These are phyloP conservation scores for Pteromalus puparum DNA, from an alignment of 1,140 invertebrate genomes.

Conservation along the genomic window DNA sequence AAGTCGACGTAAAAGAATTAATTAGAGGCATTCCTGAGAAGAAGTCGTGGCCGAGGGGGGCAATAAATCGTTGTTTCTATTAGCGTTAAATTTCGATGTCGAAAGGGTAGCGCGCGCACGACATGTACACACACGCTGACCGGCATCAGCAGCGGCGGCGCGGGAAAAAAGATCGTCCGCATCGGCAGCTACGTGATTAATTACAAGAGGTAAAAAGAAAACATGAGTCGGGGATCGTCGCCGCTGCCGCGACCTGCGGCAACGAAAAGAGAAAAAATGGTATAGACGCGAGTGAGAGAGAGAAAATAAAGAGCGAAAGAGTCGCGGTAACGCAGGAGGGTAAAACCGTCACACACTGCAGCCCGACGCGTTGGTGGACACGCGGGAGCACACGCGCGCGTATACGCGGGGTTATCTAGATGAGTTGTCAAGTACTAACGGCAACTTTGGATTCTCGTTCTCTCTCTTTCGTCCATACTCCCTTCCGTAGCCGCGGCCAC, in stretches of 20 bases:
- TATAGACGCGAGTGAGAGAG: not conserved
- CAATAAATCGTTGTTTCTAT: slow-evolving; percentile 50
- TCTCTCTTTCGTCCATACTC: slow-evolving; percentile 55
- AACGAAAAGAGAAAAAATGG: not conserved
- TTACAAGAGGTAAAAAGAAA: slow-evolving; percentile 65
- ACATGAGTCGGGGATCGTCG: slow-evolving; percentile 67
- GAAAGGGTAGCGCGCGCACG: not conserved
- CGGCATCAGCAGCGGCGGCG: not conserved
- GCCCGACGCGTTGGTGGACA: slow-evolving; percentile 15
- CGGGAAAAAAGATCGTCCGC: slow-evolving; percentile 32
- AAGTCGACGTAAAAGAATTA: slow-evolving; percentile 34
- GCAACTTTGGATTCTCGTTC: slow-evolving; percentile 62
- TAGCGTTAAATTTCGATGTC: slow-evolving; percentile 50
- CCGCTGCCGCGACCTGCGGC: slow-evolving; percentile 59
- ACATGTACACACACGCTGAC: not conserved
- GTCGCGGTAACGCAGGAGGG: slow-evolving; percentile 20
- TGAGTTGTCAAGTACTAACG: slow-evolving; percentile 67
- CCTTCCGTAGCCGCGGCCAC: slow-evolving; percentile 53
- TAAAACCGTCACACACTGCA: not conserved
- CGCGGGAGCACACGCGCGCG: not conserved
- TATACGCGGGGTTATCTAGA: slow-evolving; percentile 65
- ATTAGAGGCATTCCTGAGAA: slow-evolving; percentile 28
- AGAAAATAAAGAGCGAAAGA: slow-evolving; percentile 34
- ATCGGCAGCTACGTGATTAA: slow-evolving; percentile 68
- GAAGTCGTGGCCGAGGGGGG: not conserved